Evolutionary conservation across 2,797 vertebrate species (phyloP), one percentile per base, ranked within the genome.

Genomic region (Coregonus ussuriensis): DNA sequence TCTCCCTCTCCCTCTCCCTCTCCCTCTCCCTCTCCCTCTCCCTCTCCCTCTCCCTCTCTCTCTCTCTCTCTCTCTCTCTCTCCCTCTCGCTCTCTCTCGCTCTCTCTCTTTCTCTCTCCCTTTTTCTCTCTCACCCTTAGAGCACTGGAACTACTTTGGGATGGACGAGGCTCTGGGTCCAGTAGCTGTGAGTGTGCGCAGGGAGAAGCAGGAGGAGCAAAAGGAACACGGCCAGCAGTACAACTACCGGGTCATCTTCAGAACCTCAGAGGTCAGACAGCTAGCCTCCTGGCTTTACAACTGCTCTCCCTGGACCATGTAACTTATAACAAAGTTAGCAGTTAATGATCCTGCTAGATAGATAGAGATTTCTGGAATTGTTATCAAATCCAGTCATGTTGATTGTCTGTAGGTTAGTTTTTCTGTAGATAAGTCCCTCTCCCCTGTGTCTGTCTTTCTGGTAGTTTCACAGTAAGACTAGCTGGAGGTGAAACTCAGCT

Each of bases 141-240:
- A 99, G 86, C 96, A 99, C 89, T 98, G 96, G 97, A 99, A 98
- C 93, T 99, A 99, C 89, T 99, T 98, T 90, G 97, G 98, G 65
- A 90, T 97, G 3, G 97, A 99, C 79, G 98, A 99, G 83, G 93
- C 94, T 16, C 89, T 99, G 74, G 98, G 98, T 80, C 97, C 98
- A 0, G 96, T 99, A 80, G 98, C 98, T 71, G 95, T 98, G 80
- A 99, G 96, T 88, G 91, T 99, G 84, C 95, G 97, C 84, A 95
- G 97, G 85, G 97, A 99, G 86, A 99, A 98, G 85, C 91, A 96
- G 80, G 98, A 99, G 54, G 98, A 99, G 83, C 95, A 96, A 74
- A 99, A 98, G 85, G 98, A 99, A 78, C 97, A 96, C 0, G 95
- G 96, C 72, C 96, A 95, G 86, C 97, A 98, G 4, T 98, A 97